A percentile compares a stretch with the other conserved stretches of the same genome.
These are phyloP conservation scores for Amphipoea lucens DNA, from an alignment of 2,888 invertebrate species.

Conservation along the genomic window DNA sequence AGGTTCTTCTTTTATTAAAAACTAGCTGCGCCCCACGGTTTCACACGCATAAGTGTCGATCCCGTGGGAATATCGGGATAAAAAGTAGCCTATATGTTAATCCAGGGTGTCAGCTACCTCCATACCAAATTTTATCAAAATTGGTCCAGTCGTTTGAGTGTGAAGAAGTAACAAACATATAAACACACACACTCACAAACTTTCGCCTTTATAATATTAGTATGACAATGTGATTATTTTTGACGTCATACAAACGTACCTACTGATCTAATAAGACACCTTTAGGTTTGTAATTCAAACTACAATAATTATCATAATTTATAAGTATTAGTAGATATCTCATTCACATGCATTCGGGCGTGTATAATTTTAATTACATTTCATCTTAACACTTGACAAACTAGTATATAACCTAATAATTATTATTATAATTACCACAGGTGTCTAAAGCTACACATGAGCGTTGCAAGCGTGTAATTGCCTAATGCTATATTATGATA, in stretches of 20 bases:
- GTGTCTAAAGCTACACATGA: not conserved
- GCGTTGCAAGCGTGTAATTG: not conserved
- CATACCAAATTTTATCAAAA: too few relatives aligned
- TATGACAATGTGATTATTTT: not conserved
- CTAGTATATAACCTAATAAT: not conserved
- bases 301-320: constrained; percentile 19
- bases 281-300: not conserved
- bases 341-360: constrained; percentile 20
- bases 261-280: not conserved
- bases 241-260: not conserved
- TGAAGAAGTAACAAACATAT: too few relatives aligned
- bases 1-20: not conserved
- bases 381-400: constrained; percentile 3
- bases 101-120: too few relatives aligned
- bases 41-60: too few relatives aligned
- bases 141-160: too few relatives aligned
- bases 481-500: not conserved
- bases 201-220: too few relatives aligned
- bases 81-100: too few relatives aligned
- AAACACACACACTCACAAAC: too few relatives aligned
- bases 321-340: constrained; percentile 23
- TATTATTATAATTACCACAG: constrained; percentile 20
- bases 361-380: constrained; percentile 46
- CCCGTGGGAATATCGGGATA: too few relatives aligned
- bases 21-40: too few relatives aligned